Conservation (phyloP, 92 coral and sea anemone genomes). For the Meandrina meandrites region DNA sequence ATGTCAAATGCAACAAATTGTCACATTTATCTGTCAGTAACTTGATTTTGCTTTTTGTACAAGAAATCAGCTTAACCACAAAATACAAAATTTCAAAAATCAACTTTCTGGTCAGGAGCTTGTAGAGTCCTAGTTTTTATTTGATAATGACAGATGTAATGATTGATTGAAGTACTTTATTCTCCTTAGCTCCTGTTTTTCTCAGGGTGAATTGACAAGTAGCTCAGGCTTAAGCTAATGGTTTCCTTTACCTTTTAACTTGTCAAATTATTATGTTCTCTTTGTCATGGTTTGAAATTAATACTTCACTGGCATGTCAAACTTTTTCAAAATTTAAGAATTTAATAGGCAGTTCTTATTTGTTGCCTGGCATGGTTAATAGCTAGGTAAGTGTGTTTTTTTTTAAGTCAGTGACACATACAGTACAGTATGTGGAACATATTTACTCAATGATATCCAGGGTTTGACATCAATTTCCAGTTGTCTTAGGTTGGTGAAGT, state of each 20-base stretch:
- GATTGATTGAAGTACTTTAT: not conserved
- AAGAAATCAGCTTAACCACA: not conserved
- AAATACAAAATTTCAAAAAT: not conserved
- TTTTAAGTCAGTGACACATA: not conserved
- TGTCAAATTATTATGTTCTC: not conserved
- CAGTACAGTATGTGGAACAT: not conserved
- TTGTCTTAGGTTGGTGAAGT: not conserved
- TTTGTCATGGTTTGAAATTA: not conserved
- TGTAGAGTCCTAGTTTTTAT: not conserved
- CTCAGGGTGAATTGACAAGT: not conserved
- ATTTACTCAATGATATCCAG: not conserved
- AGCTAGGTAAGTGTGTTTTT: not conserved
- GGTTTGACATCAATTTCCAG: not conserved
- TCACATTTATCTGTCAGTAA: too few species aligned
- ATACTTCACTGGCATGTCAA: not conserved
- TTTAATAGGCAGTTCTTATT: not conserved
- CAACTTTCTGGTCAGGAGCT: not conserved
- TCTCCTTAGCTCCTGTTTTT: not conserved
- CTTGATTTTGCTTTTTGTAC: not conserved
- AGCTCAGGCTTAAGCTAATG: not conserved
- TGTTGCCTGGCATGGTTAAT: not conserved
- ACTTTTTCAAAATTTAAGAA: not conserved
- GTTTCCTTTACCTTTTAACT: slow-evolving; percentile 1
- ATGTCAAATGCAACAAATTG: not conserved
- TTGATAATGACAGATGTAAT: not conserved